Base-by-base conservation (phyloP, 2,797 vertebrate species). In the Anisognathus igniventris region DNA sequence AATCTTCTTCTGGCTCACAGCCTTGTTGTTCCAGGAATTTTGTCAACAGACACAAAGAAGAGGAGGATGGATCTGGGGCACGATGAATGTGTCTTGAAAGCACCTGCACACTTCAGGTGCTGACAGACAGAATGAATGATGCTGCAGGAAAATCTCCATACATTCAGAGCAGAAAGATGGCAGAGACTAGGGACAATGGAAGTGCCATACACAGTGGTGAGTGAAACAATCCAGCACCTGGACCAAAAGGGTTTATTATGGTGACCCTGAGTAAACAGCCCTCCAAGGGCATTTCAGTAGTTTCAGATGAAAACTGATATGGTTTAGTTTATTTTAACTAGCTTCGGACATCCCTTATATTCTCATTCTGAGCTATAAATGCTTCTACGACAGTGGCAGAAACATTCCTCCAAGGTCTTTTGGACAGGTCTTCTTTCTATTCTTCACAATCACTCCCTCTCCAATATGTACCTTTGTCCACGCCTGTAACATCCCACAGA, bases 121-220 rank as follows among this genome's bases (percentile, higher is more conserved):
- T 91, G 70, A 88, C 86, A 86, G 95, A 83, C 73, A 64, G 61
- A 91, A 92, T 65, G 48, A 96, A 93, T 75, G 78, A 84, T 77
- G 65, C 74, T 79, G 78, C 80, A 93, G 37, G 45, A 92, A 90
- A 95, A 88, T 70, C 54, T 87, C 78, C 65, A 42, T 57, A 84
- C 12, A 2, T 60, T 82, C 83, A 70, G 64, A 87, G 83, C 20
- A 58, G 42, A 65, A 89, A 90, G 35, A 74, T 5, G 19, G 33
- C 60, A 88, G 71, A 93, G 71, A 58, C 70, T 51, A 66, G 28
- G 83, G 64, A 72, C 64, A 77, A n/a, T 8, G 2, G 66, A 33
- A 67, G 48, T 72, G 73, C 19, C n/a, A 27, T 7, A 22, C 48
- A 30, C 39, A 31, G 65, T 20, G 62, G 74, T 25, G 30, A 92